Percentiles rank a stretch among this genome's conserved stretches.
These are phyloP conservation scores for Rhinogobio ventralis DNA, from an alignment of 2,797 vertebrate species.

Conservation along the genomic window DNA sequence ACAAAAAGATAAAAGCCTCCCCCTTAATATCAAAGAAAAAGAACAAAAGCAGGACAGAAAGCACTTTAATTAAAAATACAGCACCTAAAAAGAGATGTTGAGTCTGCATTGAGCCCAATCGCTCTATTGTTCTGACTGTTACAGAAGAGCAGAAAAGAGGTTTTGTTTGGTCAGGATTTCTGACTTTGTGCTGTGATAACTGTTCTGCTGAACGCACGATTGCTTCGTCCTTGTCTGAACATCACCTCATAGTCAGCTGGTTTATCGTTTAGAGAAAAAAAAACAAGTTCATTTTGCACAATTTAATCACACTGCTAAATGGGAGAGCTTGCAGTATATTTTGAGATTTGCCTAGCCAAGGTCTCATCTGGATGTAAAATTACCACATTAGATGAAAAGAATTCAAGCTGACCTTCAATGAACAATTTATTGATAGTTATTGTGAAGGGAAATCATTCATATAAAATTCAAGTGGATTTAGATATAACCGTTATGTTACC, in stretches of 20 bases:
- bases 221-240: conserved; percentile 70
- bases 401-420: conserved; percentile 45
- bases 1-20: conserved; percentile 16
- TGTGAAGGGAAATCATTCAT: conserved; percentile 1
- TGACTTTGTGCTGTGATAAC: conserved; percentile 82
- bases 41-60: conserved; percentile 47
- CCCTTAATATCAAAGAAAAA: conserved; percentile 46
- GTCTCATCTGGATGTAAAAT: conserved; percentile 53
- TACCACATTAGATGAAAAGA: conserved; percentile 37
- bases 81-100: conserved; percentile 68
- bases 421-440: conserved; percentile 32
- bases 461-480: conserved; percentile 15
- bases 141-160: conserved; percentile 70
- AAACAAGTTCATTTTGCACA: conserved; percentile 82
- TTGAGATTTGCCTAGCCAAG: conserved; percentile 65
- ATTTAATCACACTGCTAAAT: conserved; percentile 78
- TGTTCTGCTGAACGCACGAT: conserved; percentile 56
- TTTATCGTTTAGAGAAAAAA: conserved; percentile 77
- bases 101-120: conserved; percentile 67
- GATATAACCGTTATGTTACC: neutral
- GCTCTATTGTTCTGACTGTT: conserved; percentile 79
- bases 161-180: conserved; percentile 82
- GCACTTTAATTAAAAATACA: conserved; percentile 79
- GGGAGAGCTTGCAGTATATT: conserved; percentile 66
- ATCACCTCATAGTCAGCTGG: conserved; percentile 69